Conservation (phyloP, 2,888 invertebrate species). For the Epistrophella euchroma region DNA sequence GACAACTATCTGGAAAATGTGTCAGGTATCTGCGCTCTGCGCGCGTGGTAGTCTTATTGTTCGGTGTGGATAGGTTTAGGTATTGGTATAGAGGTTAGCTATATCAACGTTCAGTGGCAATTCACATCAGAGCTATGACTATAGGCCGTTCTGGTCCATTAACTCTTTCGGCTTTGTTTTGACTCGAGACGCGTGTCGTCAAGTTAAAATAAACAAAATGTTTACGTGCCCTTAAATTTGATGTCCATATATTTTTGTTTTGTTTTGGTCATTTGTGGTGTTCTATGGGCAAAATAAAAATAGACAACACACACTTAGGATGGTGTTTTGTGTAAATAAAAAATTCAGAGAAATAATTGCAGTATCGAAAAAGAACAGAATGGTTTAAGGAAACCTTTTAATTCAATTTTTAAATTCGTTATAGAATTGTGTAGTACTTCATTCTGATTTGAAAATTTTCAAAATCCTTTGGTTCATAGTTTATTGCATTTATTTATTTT, state of each 20-base stretch:
- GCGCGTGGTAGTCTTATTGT: slow-evolving; percentile 36
- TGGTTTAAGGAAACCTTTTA: no score
- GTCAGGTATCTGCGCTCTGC: slow-evolving; percentile 51
- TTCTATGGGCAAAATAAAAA: slow-evolving; percentile 52
- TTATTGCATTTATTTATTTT: no score
- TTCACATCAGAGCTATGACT: slow-evolving; percentile 2
- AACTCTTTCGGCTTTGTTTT: slow-evolving; percentile 79
- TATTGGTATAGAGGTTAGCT: background rate
- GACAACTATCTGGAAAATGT: slow-evolving; percentile 67
- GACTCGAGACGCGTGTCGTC: slow-evolving; percentile 66
- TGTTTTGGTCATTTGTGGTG: slow-evolving; percentile 60
- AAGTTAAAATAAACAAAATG: slow-evolving; percentile 73
- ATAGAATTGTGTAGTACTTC: no score
- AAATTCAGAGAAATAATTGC: background rate
- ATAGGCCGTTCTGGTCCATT: slow-evolving; percentile 81
- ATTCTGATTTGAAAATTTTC: no score
- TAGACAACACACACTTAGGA: slow-evolving; percentile 16
- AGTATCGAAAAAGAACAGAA: no score
- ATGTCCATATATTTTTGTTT: slow-evolving; percentile 26
- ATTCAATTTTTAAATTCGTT: no score
- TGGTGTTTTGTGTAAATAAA: slow-evolving; percentile 21
- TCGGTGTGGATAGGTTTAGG: background rate
- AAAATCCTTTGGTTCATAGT: no score
- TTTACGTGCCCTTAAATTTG: slow-evolving; percentile 47
- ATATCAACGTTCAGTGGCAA: slow-evolving; percentile 1